Evolutionary conservation across 37 sponge, comb jelly and placozoan species (phyloP).

Genomic region (Ianthella basta): DNA sequence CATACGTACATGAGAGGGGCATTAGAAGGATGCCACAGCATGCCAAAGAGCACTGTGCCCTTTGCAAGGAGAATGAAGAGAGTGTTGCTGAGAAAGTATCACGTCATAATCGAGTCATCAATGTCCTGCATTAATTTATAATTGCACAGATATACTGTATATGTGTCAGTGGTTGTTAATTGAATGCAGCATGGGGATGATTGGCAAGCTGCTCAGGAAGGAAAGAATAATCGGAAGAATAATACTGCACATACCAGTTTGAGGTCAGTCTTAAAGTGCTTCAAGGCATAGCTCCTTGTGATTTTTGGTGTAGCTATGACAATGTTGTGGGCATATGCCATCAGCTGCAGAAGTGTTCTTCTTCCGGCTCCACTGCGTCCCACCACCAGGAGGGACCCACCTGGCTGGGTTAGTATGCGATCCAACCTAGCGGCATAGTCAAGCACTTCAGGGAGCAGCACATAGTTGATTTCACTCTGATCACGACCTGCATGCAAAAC

Average conservation of each 20-base stretch:
- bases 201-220: too few relatives aligned
- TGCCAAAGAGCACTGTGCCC: too few relatives aligned
- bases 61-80: too few relatives aligned
- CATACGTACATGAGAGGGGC: too few relatives aligned
- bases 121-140: too few relatives aligned
- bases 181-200: too few relatives aligned
- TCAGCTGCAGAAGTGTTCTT: conserved; percentile 80
- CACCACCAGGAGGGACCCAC: conserved; percentile 91
- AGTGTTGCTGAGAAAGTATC: too few relatives aligned
- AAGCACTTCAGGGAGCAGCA: conserved; percentile 90
- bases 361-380: conserved; percentile 97
- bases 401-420: conserved; percentile 87
- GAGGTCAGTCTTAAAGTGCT: conserved; percentile 91
- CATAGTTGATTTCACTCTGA: conserved; percentile 68
- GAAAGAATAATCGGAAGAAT: too few relatives aligned
- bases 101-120: too few relatives aligned
- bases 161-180: too few relatives aligned
- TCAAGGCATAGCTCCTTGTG: conserved; percentile 80
- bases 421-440: conserved; percentile 83
- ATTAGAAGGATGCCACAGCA: too few relatives aligned
- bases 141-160: too few relatives aligned
- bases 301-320: conserved; percentile 83
- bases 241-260: conserved; percentile 80
- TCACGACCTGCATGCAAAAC: conserved; percentile 63
- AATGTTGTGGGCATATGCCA: conserved; percentile 83